Evolutionary conservation across 2,113 vertebrate genomes (phyloP).

Genomic region (Clarias gariepinus): DNA sequence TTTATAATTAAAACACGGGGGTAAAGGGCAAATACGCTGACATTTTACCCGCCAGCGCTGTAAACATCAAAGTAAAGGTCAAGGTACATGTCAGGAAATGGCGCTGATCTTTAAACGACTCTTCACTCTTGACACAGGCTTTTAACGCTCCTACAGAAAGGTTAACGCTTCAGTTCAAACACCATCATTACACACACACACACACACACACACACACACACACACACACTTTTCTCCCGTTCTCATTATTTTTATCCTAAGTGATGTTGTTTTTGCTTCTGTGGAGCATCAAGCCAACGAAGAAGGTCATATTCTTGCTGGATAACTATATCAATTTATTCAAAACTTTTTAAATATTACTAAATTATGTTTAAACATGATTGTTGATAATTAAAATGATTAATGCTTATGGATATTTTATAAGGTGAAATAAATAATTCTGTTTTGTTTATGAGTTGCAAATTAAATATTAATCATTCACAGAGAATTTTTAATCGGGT

Average conservation of each 20-base stretch:
- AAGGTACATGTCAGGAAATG: conserved; percentile 57
- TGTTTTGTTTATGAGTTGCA: background rate
- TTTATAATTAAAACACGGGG: conserved; percentile 52
- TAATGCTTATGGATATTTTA: background rate
- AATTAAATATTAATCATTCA: background rate
- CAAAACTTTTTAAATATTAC: background rate
- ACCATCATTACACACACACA: background rate
- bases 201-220: too few species aligned
- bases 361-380: background rate
- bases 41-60: conserved; percentile 58
- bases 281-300: background rate
- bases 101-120: conserved; percentile 60
- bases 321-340: background rate
- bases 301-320: background rate
- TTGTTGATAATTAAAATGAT: background rate
- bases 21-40: conserved; percentile 55
- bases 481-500: background rate
- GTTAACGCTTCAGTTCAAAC: conserved; percentile 45
- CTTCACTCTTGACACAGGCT: conserved; percentile 45
- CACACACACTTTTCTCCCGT: too few species aligned
- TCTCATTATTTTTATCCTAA: background rate
- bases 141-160: conserved; percentile 52
- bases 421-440: background rate
- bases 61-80: conserved; percentile 69
- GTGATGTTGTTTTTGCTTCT: background rate